Evolutionary conservation across 2,113 vertebrate species (phyloP), one percentile per base, ranked within the genome.

Genomic region (Misgurnus anguillicaudatus): DNA sequence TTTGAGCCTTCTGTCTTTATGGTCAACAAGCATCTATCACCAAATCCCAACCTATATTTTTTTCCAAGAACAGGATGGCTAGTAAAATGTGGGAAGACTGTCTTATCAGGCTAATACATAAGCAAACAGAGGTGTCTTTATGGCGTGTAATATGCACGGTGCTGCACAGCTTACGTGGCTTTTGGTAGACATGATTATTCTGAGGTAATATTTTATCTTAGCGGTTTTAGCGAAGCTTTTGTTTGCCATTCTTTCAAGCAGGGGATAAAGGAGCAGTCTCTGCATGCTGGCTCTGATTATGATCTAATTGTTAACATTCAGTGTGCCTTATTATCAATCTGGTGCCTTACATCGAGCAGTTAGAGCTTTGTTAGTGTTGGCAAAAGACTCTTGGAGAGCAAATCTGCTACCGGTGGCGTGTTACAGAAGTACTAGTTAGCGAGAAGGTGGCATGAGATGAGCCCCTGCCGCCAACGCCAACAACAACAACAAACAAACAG

Each of bases 211-310:
- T 88, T 91, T 92, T 91, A 92, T 90, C 90, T 91, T 89, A 88
- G 90, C 91, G 88, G 90, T 91, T 91, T 86, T 51, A 51, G 61
- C 82, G 24, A 77, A 68, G 78, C 89, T 94, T 51, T 95, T 96
- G 94, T 95, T 96, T 95, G 94, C 91, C 89, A 92, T 93, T 93
- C 95, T 96, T 94, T 96, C 94, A 96, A 95, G 94, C 91, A 66
- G 80, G 87, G 94, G 93, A 96, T 97, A 93, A 96, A 97, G 96
- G 94, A 89, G 75, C 91, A 90, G 91, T 90, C 89, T 91, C 61
- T 89, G 89, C 89, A 92, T 93, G 91, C 93, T 94, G 94, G 87
- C 91, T 95, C 92, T 95, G 95, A 97, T 96, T 95, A 95, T 91
- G 90, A 94, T 94, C 94, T 93, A 94, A 94, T 94, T 95, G 93